Base-by-base conservation (phyloP, 2,113 vertebrate species). In the Anser brachyrhynchus region DNA sequence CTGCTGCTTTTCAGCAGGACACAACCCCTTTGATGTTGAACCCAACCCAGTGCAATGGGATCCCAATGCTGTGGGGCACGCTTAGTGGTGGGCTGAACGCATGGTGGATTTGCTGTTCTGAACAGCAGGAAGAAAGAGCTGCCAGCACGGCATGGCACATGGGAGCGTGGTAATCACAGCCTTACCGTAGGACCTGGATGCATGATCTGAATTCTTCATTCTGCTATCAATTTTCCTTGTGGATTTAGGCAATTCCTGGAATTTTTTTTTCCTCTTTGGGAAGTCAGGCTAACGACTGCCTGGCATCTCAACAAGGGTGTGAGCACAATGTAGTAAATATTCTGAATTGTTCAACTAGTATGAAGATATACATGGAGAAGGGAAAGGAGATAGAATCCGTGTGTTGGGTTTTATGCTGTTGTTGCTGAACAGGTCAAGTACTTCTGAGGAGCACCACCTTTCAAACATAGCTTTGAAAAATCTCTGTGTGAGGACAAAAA, bases 61-160 rank as follows among this genome's bases (percentile, higher is more conserved):
- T 11, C 16, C 75, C 35, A 64, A 23, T 61, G 29, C 76, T 33
- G 28, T 64, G 21, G 49, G 61, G 20, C 41, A 37, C 10, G 26
- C 29, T 52, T 79, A 29, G 59, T 26, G 35, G 15, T 16, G 49
- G 15, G 29, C 10, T 51, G 21, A 52, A 39, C 12, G 19, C 35
- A 3, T 9, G 9, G 46, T 41, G 46, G 52, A 49, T 39, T 76
- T 44, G 11, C 0, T 0, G 43, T 49, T 74, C 83, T 41, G 28
- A 61, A 33, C 19, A 61, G 29, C 23, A 41, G 33, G 37, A 11
- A 88, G 28, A 61, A 29, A 52, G 16, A 61, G 49, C n/a, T 77
- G 33, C 23, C 46, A n/a, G 51, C 33, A 37, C 10, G 1, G 3
- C 0, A 1, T 0, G 1, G 51, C 13, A 25, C 15, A 6, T 3